Evolutionary conservation across 1,140 invertebrate species (phyloP), one percentile per base, ranked within the genome.

Genomic region (Charaxes varanes): DNA sequence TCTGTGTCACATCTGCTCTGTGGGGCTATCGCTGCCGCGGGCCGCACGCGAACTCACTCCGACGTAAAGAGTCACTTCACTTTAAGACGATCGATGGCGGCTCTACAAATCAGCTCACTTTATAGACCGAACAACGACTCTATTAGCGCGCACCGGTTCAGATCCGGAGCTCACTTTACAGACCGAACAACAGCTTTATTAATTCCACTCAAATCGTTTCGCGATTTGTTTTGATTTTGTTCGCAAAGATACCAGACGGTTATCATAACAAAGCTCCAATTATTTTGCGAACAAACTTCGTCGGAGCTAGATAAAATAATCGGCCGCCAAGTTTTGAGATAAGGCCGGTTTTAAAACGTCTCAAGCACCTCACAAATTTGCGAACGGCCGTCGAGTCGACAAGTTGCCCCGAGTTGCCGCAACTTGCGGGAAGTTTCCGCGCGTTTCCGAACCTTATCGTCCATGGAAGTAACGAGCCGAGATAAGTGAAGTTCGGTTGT

Each of bases 401-500:
- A 76, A 76, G 53, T 76, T 76, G 60, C 51, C 53, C 40, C 52
- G 26, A 76, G 76, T 73, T 47, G 57, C 48, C 43, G 48, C 54
- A 65, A 74, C 62, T 78, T 70, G 57, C 32, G 40, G 24, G 36
- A 70, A 74, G 60, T 78, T 70, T 54, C 48, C 61, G 62, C 60
- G 63, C 72, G 70, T 73, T 68, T 67, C 66, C 58, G 62, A 66
- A 72, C 70, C 60, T 76, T 79, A 76, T 79, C 74, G 65, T 57
- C 71, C 61, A 56, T 66, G 58, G 69, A 69, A 76, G 72, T 72
- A 73, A 73, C 71, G 72, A 68, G 62, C 65, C 60, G 65, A 74
- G 74, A 77, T 79, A 79, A 79, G 77, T 79, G 69, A 79, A 79
- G 70, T 79, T 79, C 65, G 61, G 59, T 72, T 72, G 63, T 71